Evolutionary conservation across 2,113 vertebrate genomes (phyloP), one percentile per base, ranked within the genome.

Genomic region (Climacteris rufus): DNA sequence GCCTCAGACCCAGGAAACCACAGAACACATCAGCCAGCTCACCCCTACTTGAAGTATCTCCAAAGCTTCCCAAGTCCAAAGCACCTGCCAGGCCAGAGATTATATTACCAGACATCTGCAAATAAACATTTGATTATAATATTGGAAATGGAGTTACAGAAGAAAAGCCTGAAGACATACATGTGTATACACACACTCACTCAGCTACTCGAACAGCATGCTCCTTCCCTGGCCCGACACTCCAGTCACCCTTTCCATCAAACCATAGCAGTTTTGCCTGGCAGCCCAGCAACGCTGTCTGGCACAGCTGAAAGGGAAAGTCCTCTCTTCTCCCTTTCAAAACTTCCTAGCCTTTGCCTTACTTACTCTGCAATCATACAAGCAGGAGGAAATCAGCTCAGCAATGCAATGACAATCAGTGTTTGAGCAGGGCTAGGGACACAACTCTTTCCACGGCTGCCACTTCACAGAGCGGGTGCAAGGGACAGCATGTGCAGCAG

Each of bases 401-500:
- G 53, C 45, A 23, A 30, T 31, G 61, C 44, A 78, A 21, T 31
- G 31, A 42, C n/a, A 64, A 23, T 25, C 1, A 2, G 37, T 17
- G 14, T 35, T 47, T 25, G 44, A 59, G 66, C 1, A 2, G 31
- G 39, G 63, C 47, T 61, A 4, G 2, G 42, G 52, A 54, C 25
- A 37, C 7, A 0, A 20, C 53, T 61, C 27, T 13, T 47, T 31
- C 54, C 42, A 49, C 0, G 0, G 70, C 24, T 3, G 1, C 33
- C 27, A 15, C 61, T 80, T 64, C 57, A 47, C 60, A 68, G 49
- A 71, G 35, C 0, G 2, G 31, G 15, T 47, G 11, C 56, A 71
- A 71, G 28, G 35, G 39, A 53, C 66, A 83, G 75, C 50, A 57
- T 0, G 0, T 69, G 72, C 68, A 89, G 54, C 72, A 57, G 69